These are phyloP conservation scores for Acanthosepion lycidas DNA, from an alignment of 2,888 invertebrate species.

Conservation along the genomic window DNA sequence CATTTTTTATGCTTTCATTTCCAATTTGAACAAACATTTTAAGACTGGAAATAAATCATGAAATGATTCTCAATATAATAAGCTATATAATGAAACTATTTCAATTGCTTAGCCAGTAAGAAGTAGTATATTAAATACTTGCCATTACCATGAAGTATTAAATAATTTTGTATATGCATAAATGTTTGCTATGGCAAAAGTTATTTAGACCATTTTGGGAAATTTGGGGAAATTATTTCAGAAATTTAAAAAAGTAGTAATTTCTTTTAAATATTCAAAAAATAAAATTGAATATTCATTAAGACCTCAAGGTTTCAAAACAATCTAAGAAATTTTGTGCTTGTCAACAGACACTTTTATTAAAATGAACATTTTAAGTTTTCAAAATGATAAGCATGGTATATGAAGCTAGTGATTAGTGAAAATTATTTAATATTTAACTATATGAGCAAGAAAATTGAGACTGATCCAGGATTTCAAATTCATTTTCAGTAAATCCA, in stretches of 20 bases:
- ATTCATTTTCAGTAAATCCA: background rate
- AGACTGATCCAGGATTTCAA: background rate
- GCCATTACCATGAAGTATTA: background rate
- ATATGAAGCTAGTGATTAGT: background rate
- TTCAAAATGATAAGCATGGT: background rate
- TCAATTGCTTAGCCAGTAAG: background rate
- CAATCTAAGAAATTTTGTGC: background rate
- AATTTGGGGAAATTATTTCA: background rate
- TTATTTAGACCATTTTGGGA: background rate
- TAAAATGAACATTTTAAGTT: background rate
- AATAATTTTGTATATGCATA: background rate
- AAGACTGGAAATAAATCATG: background rate
- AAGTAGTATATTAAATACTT: background rate
- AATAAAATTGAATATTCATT: background rate
- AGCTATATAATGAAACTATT: background rate
- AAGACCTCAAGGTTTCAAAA: background rate
- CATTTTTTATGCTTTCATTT: background rate
- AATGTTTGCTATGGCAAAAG: background rate
- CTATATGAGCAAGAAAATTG: background rate
- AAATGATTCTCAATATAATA: background rate
- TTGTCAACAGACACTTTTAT: background rate
- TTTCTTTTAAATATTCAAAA: background rate
- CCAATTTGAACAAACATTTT: background rate
- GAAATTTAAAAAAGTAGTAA: background rate
- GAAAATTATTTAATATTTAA: background rate